A percentile compares a stretch with the other conserved stretches of the same genome.
phyloP scores from a whole-genome alignment of 2,113 vertebrate species.

The Limanda limanda region DNA sequence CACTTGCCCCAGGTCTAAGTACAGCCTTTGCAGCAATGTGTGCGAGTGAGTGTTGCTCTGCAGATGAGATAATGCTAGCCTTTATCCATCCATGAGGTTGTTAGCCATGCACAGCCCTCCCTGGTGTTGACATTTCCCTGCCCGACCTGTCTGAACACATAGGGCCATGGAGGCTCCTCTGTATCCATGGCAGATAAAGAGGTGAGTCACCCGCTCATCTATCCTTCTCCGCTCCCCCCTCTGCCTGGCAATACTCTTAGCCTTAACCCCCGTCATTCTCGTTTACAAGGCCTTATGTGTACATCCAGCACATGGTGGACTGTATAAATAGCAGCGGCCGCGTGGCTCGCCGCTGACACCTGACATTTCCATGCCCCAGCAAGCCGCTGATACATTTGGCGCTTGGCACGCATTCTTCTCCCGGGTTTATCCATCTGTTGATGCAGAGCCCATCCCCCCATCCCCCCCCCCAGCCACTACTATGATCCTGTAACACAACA shows the following conservation, averaged over 20 bases:
- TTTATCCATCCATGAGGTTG: conserved; percentile 64
- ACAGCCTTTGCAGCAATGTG: conserved; percentile 35
- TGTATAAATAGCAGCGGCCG: conserved; percentile 79
- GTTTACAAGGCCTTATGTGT: conserved; percentile 77
- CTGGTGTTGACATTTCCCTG: conserved; percentile 75
- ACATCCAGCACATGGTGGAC: conserved; percentile 74
- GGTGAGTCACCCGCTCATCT: conserved; percentile 73
- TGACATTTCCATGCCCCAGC: conserved; percentile 81
- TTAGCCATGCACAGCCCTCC: conserved; percentile 56
- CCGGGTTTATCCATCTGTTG: conserved; percentile 81
- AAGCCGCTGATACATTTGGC: conserved; percentile 77
- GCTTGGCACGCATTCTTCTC: conserved; percentile 75
- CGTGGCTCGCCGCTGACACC: conserved; percentile 79
- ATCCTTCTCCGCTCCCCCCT: conserved; percentile 55
- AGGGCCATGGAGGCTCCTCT: conserved; percentile 59
- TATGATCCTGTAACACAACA: conserved; percentile 77
- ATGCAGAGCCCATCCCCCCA: conserved; percentile 62
- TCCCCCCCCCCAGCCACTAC: conserved; percentile 60
- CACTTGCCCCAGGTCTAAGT: conserved; percentile 55
- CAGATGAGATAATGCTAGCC: conserved; percentile 74
- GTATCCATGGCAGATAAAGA: conserved; percentile 72
- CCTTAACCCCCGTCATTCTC: conserved; percentile 57
- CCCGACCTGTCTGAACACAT: conserved; percentile 75
- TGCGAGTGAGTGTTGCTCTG: conserved; percentile 50
- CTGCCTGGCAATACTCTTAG: conserved; percentile 60